These are phyloP conservation scores for Lampropteryx suffumata DNA, from an alignment of 2,888 invertebrate species.

Conservation along the genomic window DNA sequence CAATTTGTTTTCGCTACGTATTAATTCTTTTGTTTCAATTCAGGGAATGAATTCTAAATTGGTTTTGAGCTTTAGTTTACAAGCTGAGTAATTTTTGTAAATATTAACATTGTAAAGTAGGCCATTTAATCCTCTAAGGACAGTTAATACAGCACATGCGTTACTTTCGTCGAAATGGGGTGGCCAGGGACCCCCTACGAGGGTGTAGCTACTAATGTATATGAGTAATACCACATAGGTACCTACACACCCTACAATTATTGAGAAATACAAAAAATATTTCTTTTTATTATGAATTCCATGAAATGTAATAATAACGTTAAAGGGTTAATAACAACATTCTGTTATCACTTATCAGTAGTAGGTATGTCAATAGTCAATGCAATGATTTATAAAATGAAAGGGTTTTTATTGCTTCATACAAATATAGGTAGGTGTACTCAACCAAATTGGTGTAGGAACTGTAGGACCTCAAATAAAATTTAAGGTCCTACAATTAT, in stretches of 20 bases:
- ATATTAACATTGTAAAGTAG: conserved; percentile 44
- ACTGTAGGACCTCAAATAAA: too few relatives aligned
- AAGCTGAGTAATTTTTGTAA: not conserved
- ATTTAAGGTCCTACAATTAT: too few relatives aligned
- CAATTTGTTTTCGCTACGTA: conserved; percentile 10
- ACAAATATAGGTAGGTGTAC: too few relatives aligned
- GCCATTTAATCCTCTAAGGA: conserved; percentile 38
- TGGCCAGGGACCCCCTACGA: conserved; percentile 47
- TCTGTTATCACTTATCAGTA: conserved; percentile 9
- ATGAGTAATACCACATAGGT: conserved; percentile 46
- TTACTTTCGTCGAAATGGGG: conserved; percentile 58
- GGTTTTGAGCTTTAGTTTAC: too few relatives aligned
- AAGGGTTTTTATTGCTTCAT: too few relatives aligned
- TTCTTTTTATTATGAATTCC: conserved; percentile 4
- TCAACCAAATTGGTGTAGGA: too few relatives aligned
- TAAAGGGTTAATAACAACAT: conserved; percentile 1
- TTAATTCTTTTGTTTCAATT: too few relatives aligned
- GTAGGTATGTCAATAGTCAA: too few relatives aligned
- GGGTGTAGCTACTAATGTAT: conserved; percentile 42
- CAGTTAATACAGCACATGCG: conserved; percentile 32
- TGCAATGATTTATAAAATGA: conserved; percentile 2
- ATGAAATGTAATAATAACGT: not conserved
- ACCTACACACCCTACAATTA: conserved; percentile 5
- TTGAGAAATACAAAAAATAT: conserved; percentile 13
- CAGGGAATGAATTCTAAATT: too few relatives aligned